Conservation (phyloP, 2,888 invertebrate species). For the Syritta pipiens region DNA sequence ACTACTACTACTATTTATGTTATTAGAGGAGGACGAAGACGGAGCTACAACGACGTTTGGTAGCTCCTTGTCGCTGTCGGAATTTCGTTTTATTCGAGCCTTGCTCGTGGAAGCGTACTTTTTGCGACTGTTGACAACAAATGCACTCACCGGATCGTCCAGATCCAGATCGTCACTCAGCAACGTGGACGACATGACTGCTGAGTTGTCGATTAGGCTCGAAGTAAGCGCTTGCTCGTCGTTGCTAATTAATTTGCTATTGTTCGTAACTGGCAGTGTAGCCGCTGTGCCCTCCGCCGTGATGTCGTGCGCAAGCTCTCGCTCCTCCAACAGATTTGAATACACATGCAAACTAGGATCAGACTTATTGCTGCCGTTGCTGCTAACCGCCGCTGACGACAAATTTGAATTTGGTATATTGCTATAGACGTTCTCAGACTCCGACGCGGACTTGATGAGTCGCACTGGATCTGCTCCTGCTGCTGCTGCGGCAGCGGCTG, state of each 20-base stretch:
- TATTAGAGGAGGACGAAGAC: too few species aligned
- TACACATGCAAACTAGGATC: slow-evolving; percentile 77
- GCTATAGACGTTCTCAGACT: slow-evolving; percentile 79
- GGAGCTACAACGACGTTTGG: slow-evolving; percentile 32
- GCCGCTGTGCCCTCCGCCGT: slow-evolving; percentile 30
- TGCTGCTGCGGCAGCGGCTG: too few species aligned
- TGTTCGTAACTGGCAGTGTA: slow-evolving; percentile 43
- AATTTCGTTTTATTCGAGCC: slow-evolving; percentile 65
- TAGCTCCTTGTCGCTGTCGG: slow-evolving; percentile 54
- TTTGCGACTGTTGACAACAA: slow-evolving; percentile 73
- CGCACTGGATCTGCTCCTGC: slow-evolving; percentile 41
- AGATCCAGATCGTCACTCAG: slow-evolving; percentile 79
- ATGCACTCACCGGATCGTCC: slow-evolving; percentile 79
- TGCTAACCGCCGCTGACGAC: slow-evolving; percentile 60
- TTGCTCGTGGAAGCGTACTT: slow-evolving; percentile 65
- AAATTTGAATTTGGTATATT: slow-evolving; percentile 76
- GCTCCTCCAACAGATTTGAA: slow-evolving; percentile 78
- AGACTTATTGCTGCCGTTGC: slow-evolving; percentile 69
- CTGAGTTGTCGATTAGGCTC: slow-evolving; percentile 37
- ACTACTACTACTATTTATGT: too few species aligned
- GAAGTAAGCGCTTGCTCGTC: slow-evolving; percentile 41
- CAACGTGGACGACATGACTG: slow-evolving; percentile 76
- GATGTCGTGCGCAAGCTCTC: slow-evolving; percentile 70
- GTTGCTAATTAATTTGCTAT: slow-evolving; percentile 49
- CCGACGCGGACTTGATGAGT: slow-evolving; percentile 74